These are phyloP conservation scores for Sylvilagus floridanus DNA, from an alignment of 2,797 vertebrate genomes.

Conservation along the genomic window DNA sequence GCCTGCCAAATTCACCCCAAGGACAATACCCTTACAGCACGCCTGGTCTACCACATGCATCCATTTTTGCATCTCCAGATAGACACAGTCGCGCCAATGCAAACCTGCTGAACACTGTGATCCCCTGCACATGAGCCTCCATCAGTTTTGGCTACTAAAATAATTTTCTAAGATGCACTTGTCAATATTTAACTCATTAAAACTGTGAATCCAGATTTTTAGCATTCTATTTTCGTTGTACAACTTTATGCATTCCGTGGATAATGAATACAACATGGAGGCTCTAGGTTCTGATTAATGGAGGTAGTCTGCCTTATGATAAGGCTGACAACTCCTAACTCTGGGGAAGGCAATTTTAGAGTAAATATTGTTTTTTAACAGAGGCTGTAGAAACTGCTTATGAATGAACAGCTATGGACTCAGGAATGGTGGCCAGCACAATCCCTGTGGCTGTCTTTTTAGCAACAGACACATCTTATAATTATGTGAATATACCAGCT, in stretches of 20 bases:
- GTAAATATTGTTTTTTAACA: neutral
- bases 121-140: neutral
- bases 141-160: neutral
- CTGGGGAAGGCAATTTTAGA: neutral
- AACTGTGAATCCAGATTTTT: neutral
- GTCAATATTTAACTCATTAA: constrained; percentile 30
- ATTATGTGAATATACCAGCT: neutral
- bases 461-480: neutral
- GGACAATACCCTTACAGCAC: neutral
- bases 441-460: neutral
- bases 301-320: neutral
- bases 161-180: neutral
- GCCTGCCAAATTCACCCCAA: neutral
- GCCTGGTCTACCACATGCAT: neutral
- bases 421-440: neutral
- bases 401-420: neutral
- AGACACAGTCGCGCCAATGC: neutral
- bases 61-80: neutral
- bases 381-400: neutral
- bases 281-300: neutral
- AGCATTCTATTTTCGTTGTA: neutral
- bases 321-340: neutral
- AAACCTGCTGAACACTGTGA: neutral
- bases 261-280: neutral
- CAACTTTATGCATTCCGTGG: neutral